Evolutionary conservation across 2,797 vertebrate species (phyloP), one percentile per base, ranked within the genome.

Genomic region (Micropoecilia bifurca): DNA sequence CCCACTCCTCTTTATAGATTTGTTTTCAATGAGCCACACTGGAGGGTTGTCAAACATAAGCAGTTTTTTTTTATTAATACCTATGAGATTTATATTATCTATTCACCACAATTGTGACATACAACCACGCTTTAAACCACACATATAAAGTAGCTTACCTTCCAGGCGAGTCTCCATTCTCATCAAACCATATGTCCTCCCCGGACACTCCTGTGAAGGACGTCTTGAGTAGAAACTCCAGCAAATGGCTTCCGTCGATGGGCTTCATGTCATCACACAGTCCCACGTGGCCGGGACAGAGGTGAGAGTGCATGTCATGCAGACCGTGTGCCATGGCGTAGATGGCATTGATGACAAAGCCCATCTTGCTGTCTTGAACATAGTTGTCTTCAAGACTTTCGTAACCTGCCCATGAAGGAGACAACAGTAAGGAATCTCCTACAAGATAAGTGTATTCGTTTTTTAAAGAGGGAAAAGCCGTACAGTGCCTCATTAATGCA

Each of bases 281-380:
- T 7, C 98, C 98, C 82, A 95, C 88, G 0, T 97, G 93, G 3
- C 95, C 96, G 0, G 97, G 97, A 77, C 98, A 99, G 55, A 99
- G 94, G 5, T 95, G 92, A 0, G 94, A 91, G 85, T 99, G 97
- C 98, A 99, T 98, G 84, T 97, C 97, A 59, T 99, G 98, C 9
- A 99, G 96, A 0, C 98, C 98, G 0, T 99, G 97, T 1, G 98
- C 98, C 98, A 99, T 99, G 76, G 98, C 97, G 0, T 99, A 99
- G 92, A 99, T 99, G 80, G 98, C 98, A 9, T 99, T 99, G 93
- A 99, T 99, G 92, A 99, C 98, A 81, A 99, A 99, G 81, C 98
- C 98, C 98, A 99, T 99, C 95, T 99, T 99, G 90, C 98, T 99
- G 95, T 99, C 98, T 82, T 99, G 98, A 22, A 99, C 98, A 1